These are phyloP conservation scores for Mionectes olivaceus DNA, from an alignment of 2,797 vertebrate genomes.

Conservation along the genomic window DNA sequence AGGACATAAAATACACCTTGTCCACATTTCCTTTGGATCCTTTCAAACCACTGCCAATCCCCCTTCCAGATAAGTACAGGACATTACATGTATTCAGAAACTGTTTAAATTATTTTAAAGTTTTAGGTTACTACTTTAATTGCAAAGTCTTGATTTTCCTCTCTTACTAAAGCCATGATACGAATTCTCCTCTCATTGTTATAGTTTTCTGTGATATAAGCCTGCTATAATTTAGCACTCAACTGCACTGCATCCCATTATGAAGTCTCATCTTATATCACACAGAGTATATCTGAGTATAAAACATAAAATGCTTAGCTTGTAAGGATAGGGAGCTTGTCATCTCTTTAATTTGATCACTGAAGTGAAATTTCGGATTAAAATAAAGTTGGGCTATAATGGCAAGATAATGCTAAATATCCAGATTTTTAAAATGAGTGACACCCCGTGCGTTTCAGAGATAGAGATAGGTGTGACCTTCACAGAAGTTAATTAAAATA, in stretches of 20 bases:
- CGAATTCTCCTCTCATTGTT: slow-evolving; percentile 60
- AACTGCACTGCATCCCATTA: slow-evolving; percentile 53
- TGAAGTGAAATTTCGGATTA: slow-evolving; percentile 25
- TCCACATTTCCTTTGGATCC: slow-evolving; percentile 62
- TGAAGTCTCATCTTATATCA: slow-evolving; percentile 53
- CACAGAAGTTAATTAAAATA: slow-evolving; percentile 72
- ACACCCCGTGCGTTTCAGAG: slow-evolving; percentile 37
- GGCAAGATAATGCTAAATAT: slow-evolving; percentile 68
- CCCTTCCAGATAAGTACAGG: slow-evolving; percentile 66
- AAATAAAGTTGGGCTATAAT: slow-evolving; percentile 35
- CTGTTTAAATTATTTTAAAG: slow-evolving; percentile 74
- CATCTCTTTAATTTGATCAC: slow-evolving; percentile 49
- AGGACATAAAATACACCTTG: slow-evolving; percentile 72
- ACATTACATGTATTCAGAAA: slow-evolving; percentile 68
- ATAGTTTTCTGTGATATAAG: slow-evolving; percentile 63
- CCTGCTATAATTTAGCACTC: slow-evolving; percentile 69
- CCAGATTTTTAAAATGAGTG: slow-evolving; percentile 60
- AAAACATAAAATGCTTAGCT: slow-evolving; percentile 65
- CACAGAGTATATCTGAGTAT: slow-evolving; percentile 19
- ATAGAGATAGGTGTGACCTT: slow-evolving; percentile 70
- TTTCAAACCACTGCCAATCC: slow-evolving; percentile 67
- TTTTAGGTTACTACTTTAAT: slow-evolving; percentile 75
- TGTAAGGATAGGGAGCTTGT: slow-evolving; percentile 37
- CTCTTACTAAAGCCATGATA: slow-evolving; percentile 62
- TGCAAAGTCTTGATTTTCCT: slow-evolving; percentile 65